Evolutionary conservation across 2,113 vertebrate species (phyloP).

Genomic region (Pluvianellus socialis): DNA sequence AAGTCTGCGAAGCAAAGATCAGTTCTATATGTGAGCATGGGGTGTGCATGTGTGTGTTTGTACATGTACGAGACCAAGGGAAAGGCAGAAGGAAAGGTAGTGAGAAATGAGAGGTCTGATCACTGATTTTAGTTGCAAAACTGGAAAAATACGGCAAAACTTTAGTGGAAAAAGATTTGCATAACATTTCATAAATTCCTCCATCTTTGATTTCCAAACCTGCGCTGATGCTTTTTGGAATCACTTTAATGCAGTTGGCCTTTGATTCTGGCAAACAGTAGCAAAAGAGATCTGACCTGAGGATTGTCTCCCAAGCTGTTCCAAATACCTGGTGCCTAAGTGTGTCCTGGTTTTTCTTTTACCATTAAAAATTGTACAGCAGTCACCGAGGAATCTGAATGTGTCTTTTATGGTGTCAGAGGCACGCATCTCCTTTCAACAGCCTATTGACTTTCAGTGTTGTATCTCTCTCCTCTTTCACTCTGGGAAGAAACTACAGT

Average conservation of each 20-base stretch:
- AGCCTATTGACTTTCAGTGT: background rate
- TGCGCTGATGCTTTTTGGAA: background rate
- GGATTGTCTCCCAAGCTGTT: background rate
- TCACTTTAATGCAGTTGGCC: background rate
- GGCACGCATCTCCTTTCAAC: background rate
- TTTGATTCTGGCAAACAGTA: background rate
- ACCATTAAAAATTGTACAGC: background rate
- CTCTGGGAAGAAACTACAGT: background rate
- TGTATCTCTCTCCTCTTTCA: background rate
- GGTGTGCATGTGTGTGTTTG: no score
- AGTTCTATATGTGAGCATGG: background rate
- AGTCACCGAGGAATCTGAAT: background rate
- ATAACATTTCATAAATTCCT: background rate
- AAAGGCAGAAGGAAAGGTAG: background rate
- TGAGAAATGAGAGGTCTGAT: background rate
- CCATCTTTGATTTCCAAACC: background rate
- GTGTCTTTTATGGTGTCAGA: background rate
- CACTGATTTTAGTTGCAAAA: background rate
- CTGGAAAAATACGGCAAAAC: background rate
- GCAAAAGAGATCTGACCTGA: background rate
- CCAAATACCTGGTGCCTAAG: background rate
- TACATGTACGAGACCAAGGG: accelerated
- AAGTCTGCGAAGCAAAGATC: background rate
- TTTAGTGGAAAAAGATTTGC: background rate
- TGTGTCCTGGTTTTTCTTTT: background rate